Evolutionary conservation across 2,888 invertebrate genomes (phyloP).

Genomic region (Incurvaria masculella): DNA sequence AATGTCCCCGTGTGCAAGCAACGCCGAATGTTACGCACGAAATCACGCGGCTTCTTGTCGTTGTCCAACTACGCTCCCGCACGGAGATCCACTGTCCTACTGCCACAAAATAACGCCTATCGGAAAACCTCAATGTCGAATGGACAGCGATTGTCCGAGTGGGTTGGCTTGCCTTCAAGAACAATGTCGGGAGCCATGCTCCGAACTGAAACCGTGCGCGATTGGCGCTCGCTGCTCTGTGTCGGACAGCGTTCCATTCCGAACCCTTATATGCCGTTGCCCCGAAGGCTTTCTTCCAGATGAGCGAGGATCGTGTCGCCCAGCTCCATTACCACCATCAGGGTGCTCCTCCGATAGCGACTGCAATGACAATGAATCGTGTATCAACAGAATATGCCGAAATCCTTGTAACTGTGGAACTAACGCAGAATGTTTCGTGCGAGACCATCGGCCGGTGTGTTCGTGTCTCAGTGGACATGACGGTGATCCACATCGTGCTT

Average conservation of each 20-base stretch:
- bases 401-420: slow-evolving; percentile 87
- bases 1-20: slow-evolving; percentile 74
- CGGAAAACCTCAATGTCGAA: slow-evolving; percentile 65
- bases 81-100: slow-evolving; percentile 77
- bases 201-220: slow-evolving; percentile 71
- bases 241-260: slow-evolving; percentile 78
- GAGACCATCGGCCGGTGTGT: slow-evolving; percentile 83
- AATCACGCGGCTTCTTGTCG: slow-evolving; percentile 80
- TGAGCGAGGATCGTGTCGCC: slow-evolving; percentile 72
- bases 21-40: slow-evolving; percentile 76
- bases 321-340: slow-evolving; percentile 65
- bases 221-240: slow-evolving; percentile 75
- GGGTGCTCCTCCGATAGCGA: slow-evolving; percentile 79
- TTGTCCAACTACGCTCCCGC: slow-evolving; percentile 75
- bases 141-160: slow-evolving; percentile 78
- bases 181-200: slow-evolving; percentile 76
- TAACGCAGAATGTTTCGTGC: slow-evolving; percentile 77
- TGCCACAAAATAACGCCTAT: slow-evolving; percentile 58
- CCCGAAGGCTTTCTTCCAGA: slow-evolving; percentile 83
- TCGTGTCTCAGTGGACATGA: slow-evolving; percentile 81
- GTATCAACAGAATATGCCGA: slow-evolving; percentile 81
- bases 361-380: slow-evolving; percentile 75
- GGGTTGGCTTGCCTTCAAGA: slow-evolving; percentile 77
- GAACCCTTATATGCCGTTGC: slow-evolving; percentile 86
- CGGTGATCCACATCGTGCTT: slow-evolving; percentile 81